Conservation (phyloP, 2,797 vertebrate species). For the Hozukius guyotensis region DNA sequence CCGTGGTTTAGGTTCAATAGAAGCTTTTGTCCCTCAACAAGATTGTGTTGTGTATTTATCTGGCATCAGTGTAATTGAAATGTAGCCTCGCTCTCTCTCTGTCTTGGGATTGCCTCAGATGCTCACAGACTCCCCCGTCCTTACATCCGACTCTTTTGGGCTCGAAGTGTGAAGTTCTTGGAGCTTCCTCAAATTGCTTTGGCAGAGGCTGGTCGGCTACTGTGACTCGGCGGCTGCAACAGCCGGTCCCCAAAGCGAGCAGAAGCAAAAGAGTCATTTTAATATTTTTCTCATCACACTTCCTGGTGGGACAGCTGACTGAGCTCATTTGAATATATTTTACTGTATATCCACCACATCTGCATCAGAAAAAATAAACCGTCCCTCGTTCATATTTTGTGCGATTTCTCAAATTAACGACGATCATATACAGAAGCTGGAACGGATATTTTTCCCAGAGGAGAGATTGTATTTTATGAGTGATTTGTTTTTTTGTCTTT, state of each 20-base stretch:
- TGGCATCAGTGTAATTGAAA: constrained; percentile 53
- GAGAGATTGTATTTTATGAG: constrained; percentile 35
- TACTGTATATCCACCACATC: constrained; percentile 2
- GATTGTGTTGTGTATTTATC: constrained; percentile 46
- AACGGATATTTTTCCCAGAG: constrained; percentile 12
- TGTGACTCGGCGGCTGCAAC: constrained; percentile 5
- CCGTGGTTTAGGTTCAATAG: constrained; percentile 24
- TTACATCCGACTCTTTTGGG: constrained; percentile 56
- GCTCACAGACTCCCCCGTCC: constrained; percentile 29
- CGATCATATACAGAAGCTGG: background rate
- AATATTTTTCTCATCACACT: constrained; percentile 34
- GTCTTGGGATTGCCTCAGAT: constrained; percentile 32
- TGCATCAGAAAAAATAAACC: constrained; percentile 1
- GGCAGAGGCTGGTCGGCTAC: constrained; percentile 33
- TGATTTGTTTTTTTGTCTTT: constrained; percentile 12
- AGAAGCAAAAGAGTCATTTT: constrained; percentile 38
- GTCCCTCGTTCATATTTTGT: constrained; percentile 22
- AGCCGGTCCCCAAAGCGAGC: constrained; percentile 16
- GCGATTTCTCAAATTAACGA: constrained; percentile 26
- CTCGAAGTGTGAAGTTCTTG: constrained; percentile 59
- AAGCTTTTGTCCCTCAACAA: constrained; percentile 35
- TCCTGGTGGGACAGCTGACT: constrained; percentile 21
- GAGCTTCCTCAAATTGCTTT: constrained; percentile 64
- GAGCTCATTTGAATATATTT: constrained; percentile 32
- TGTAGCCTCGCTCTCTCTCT: constrained; percentile 27